A percentile compares a stretch with the other conserved stretches of the same genome.
Evolutionary conservation across 1,140 invertebrate species (phyloP).

Genomic region (Caerostris extrusa): DNA sequence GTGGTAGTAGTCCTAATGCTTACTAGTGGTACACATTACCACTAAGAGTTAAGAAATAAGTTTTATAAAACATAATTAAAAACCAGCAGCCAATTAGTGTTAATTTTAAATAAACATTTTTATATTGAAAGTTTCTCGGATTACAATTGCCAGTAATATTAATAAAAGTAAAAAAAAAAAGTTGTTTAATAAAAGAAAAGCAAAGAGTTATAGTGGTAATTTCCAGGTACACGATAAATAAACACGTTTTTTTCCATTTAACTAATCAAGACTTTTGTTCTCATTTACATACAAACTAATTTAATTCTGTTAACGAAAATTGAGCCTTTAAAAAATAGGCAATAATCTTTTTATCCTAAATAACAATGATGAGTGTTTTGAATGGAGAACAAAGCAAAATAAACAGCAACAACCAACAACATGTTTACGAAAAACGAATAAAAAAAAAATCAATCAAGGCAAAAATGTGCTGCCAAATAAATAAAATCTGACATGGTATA

Average conservation of each 20-base stretch:
- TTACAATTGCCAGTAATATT: neutral
- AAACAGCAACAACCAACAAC: slow-evolving; percentile 2
- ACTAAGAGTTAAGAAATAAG: too few species aligned
- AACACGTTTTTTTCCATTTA: neutral
- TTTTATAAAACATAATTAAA: neutral
- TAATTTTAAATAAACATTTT: neutral
- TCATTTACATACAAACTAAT: neutral
- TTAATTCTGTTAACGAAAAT: neutral
- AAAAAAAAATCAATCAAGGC: slow-evolving; percentile 37
- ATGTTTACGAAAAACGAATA: slow-evolving; percentile 22
- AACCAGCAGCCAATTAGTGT: neutral
- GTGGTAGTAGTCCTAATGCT: too few species aligned
- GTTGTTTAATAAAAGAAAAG: neutral
- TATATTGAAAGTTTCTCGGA: too few species aligned
- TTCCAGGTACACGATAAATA: neutral
- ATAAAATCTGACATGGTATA: neutral
- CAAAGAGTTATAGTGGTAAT: neutral
- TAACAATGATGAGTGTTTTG: neutral
- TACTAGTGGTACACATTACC: too few species aligned
- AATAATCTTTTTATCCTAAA: neutral
- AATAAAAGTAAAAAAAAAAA: neutral
- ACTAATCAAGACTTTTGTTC: neutral
- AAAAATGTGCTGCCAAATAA: neutral
- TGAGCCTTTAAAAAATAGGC: neutral
- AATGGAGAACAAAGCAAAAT: neutral